phyloP scores from a whole-genome alignment of 2,113 vertebrate species.

The Cottus gobio region DNA sequence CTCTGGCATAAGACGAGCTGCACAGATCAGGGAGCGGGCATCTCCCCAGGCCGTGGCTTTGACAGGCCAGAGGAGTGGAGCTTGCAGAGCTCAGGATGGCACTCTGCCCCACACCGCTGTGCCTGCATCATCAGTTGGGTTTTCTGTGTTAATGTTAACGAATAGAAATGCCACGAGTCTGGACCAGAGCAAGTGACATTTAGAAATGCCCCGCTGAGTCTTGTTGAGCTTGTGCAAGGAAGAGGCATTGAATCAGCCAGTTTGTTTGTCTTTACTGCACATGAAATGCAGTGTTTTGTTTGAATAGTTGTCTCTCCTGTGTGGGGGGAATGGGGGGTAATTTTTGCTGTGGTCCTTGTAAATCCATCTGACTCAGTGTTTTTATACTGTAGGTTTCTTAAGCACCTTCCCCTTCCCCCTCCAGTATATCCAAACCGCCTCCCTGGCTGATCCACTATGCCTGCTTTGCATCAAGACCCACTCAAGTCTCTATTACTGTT shows the following conservation, averaged over 20 bases:
- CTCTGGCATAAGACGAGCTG: conserved; percentile 60
- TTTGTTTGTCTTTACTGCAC: background rate
- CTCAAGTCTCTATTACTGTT: conserved; percentile 17
- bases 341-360: conserved; percentile 1
- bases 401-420: conserved; percentile 5
- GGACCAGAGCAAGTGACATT: conserved; percentile 47
- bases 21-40: conserved; percentile 70
- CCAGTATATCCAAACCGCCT: conserved; percentile 7
- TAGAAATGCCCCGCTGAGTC: conserved; percentile 36
- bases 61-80: conserved; percentile 53
- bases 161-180: conserved; percentile 48
- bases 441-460: conserved; percentile 18
- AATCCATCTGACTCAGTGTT: conserved; percentile 15
- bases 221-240: conserved; percentile 12
- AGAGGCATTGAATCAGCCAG: background rate
- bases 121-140: conserved; percentile 36
- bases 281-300: background rate
- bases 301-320: background rate
- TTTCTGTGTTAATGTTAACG: conserved; percentile 61
- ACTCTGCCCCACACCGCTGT: conserved; percentile 53
- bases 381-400: conserved; percentile 9
- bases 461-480: conserved; percentile 59
- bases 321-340: background rate
- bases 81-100: conserved; percentile 69
- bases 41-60: conserved; percentile 68